Evolutionary conservation across 1,140 invertebrate species (phyloP).

Genomic region (Metaphire vulgaris): DNA sequence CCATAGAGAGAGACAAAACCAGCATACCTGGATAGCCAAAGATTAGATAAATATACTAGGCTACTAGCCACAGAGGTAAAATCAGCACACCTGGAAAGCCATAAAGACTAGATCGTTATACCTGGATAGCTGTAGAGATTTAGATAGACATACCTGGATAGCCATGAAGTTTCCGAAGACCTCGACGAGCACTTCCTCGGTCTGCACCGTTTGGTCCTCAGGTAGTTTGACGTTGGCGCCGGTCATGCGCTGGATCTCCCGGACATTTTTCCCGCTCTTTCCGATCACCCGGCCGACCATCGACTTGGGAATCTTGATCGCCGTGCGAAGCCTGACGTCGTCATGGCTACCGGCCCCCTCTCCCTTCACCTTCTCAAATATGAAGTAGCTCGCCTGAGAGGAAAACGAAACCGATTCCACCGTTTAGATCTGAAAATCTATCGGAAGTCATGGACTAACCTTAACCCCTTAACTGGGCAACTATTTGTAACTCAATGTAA

Average conservation of each 20-base stretch:
- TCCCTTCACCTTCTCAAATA: conserved; percentile 31
- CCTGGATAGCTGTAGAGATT: no score
- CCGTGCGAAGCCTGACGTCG: conserved; percentile 83
- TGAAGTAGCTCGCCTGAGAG: conserved; percentile 25
- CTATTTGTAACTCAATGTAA: no score
- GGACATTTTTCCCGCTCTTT: conserved; percentile 89
- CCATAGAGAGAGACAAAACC: no score
- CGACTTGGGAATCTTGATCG: conserved; percentile 78
- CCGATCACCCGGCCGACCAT: conserved; percentile 91
- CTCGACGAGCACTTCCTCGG: conserved; percentile 48
- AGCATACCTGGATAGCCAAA: no score
- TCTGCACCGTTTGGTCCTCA: conserved; percentile 59
- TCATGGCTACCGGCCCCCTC: conserved; percentile 68
- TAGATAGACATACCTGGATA: conserved; percentile 36
- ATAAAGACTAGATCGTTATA: no score
- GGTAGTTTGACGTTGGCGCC: conserved; percentile 90
- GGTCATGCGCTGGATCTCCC: conserved; percentile 87
- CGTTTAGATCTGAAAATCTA: no score
- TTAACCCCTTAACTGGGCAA: no score
- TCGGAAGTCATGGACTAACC: no score
- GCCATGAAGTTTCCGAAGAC: conserved; percentile 51
- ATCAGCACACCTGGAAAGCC: no score
- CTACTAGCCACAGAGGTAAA: no score
- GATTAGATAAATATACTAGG: no score
- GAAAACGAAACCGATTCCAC: conserved; percentile 2